Percentiles rank a stretch among this genome's conserved stretches.
Conservation (phyloP, 2,113 vertebrate species). For the Mormyrus lacerda region DNA sequence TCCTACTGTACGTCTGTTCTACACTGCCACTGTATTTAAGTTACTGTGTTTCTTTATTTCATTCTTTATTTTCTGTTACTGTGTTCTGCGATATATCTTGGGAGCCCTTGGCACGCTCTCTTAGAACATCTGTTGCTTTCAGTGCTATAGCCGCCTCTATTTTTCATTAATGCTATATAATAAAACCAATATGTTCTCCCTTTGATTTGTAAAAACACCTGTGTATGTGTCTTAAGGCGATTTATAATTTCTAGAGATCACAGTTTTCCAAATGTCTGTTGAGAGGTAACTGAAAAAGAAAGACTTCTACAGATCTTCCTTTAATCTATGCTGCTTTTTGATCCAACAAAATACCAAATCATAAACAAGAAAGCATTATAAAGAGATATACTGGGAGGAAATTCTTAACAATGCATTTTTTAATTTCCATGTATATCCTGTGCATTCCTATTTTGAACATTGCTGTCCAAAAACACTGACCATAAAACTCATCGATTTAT, state of each 20-base stretch:
- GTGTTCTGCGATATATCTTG: not conserved
- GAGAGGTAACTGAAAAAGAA: not conserved
- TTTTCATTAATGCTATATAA: not conserved
- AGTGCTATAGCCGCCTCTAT: not conserved
- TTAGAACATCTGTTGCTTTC: not conserved
- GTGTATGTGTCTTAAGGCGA: not conserved
- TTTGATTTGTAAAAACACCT: not conserved
- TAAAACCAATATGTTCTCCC: not conserved
- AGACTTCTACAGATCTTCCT: not conserved
- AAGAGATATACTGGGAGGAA: not conserved
- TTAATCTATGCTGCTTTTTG: not conserved
- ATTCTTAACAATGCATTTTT: not conserved
- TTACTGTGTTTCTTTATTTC: not conserved
- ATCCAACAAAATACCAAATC: not conserved
- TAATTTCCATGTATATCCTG: not conserved
- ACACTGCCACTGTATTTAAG: not conserved
- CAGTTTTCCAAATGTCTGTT: not conserved
- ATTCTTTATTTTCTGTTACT: not conserved
- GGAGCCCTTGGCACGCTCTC: not conserved
- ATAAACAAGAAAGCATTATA: not conserved
- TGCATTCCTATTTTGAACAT: not conserved
- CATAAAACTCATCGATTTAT: conserved; percentile 9
- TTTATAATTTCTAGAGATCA: not conserved
- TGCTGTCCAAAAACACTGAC: not conserved
- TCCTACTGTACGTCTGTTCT: not conserved